A percentile compares a stretch with the other conserved stretches of the same genome.
These are phyloP conservation scores for Ptychobarbus kaznakovi DNA, from an alignment of 2,797 vertebrate species.

Conservation along the genomic window DNA sequence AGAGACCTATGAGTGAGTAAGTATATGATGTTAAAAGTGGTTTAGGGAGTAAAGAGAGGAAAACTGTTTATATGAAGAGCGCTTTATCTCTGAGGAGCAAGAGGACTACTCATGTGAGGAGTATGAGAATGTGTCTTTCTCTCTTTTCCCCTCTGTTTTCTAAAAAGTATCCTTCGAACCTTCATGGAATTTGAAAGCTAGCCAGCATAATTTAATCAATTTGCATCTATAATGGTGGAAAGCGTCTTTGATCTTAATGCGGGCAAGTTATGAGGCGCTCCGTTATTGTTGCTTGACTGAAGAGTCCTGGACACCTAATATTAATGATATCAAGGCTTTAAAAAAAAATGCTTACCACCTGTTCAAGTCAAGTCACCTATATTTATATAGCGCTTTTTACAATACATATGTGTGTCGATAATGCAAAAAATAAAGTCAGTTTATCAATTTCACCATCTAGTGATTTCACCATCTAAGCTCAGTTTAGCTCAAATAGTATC, in stretches of 20 bases:
- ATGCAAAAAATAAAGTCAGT: too few species aligned
- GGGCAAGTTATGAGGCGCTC: slow-evolving; percentile 1
- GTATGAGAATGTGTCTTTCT: neutral
- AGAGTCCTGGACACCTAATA: neutral
- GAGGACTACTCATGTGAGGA: slow-evolving; percentile 33
- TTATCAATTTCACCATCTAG: too few species aligned
- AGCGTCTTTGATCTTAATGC: slow-evolving; percentile 36
- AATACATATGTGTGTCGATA: too few species aligned
- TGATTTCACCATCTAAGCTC: too few species aligned
- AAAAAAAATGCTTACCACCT: neutral
- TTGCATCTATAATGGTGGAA: slow-evolving; percentile 42
- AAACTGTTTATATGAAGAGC: slow-evolving; percentile 43
- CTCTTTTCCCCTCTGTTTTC: neutral
- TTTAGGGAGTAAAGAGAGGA: slow-evolving; percentile 11
- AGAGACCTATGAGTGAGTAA: slow-evolving; percentile 27
- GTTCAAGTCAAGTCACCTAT: too few species aligned
- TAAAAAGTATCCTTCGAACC: slow-evolving; percentile 25
- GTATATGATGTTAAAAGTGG: slow-evolving; percentile 50
- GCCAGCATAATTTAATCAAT: slow-evolving; percentile 35
- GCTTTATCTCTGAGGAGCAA: slow-evolving; percentile 28
- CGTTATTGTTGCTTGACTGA: slow-evolving; percentile 5
- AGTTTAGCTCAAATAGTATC: too few species aligned
- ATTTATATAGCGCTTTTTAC: too few species aligned
- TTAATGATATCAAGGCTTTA: neutral
- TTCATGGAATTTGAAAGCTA: slow-evolving; percentile 41